Evolutionary conservation across 2,797 vertebrate genomes (phyloP).

Genomic region (Tamandua tetradactyla): DNA sequence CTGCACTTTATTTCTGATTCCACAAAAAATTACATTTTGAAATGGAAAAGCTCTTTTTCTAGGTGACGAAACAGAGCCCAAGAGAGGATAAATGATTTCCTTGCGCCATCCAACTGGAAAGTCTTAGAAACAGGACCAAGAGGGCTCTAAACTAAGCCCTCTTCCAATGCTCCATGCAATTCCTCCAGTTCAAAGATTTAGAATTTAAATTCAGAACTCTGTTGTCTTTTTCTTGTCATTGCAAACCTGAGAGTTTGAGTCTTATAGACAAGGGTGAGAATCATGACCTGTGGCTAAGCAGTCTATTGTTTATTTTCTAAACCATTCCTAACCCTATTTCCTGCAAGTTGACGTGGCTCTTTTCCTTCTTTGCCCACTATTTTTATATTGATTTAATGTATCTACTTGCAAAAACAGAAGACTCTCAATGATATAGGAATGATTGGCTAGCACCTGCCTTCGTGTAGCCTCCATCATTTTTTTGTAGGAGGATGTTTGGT

Average conservation of each 20-base stretch:
- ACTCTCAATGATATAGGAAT: neutral
- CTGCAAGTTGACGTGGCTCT: neutral
- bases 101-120: neutral
- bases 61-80: neutral
- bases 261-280: neutral
- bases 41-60: neutral
- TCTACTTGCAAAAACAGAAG: neutral
- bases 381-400: neutral
- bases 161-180: neutral
- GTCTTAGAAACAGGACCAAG: neutral
- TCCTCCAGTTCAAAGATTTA: neutral
- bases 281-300: neutral
- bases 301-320: neutral
- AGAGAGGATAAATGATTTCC: neutral
- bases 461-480: neutral
- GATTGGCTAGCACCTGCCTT: neutral
- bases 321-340: neutral
- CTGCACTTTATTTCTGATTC: neutral
- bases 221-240: neutral
- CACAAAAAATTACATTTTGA: neutral
- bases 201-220: neutral
- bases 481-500: neutral
- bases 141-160: neutral
- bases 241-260: neutral
- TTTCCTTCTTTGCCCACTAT: neutral